Base-by-base conservation (phyloP, 1,140 invertebrate species). In the Olivierus martensii region DNA sequence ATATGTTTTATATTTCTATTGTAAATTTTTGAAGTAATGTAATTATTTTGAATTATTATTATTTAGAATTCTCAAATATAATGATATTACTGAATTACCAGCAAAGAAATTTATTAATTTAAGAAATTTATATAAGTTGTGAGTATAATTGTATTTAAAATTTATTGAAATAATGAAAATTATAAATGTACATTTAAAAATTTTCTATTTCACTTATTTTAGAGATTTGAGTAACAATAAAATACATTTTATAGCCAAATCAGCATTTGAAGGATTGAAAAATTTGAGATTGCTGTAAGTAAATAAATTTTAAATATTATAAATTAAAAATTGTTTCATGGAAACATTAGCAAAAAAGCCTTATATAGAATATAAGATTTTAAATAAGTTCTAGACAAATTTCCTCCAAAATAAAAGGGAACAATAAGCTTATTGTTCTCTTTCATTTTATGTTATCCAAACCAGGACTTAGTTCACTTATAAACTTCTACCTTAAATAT, bases 41-140 rank as follows among this genome's bases (percentile, higher is more conserved):
- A 28, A 28, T 28, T 6, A 28, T 28, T 0, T 6, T 2, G 28
- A 28, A 4, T 28, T 28, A 9, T 28, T 47, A 35, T 47, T 34
- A 49, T 54, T 34, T 42, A 62, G 60, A 35, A 65, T 62, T 37
- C 46, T 66, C 7, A 55, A 61, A 17, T 53, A 63, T 36, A 66
- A 66, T 46, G 28, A 56, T 14, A 52, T 66, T 17, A 51, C 57
- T 42, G 49, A 56, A n/a, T 39, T 66, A 15, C 47, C 48, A 35
- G 39, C 53, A 17, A 55, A 55, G 7, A 53, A 56, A 45, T 67
- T 67, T 53, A 17, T 53, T 15, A 51, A 52, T 36, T 53, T 67
- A 10, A 52, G 41, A 14, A 65, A 67, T 59, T 46, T 66, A 10
- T 65, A 63, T 41, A 56, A 59, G 44, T 44, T 66, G 61, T 62